Conservation (phyloP, 2,888 invertebrate genomes). For the Euplexia lucipara region DNA sequence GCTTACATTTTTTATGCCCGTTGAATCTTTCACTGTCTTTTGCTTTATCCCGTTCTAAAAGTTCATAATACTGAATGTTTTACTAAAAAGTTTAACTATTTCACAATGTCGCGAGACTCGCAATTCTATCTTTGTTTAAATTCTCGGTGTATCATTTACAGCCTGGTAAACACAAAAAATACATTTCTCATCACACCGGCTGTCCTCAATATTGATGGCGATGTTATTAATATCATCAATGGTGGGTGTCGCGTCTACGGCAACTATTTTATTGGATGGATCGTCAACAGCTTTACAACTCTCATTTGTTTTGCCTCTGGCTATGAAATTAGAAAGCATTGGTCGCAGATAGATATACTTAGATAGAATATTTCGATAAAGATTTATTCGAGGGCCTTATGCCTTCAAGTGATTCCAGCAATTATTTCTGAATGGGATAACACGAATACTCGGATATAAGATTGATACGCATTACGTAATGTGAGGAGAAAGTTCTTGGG, state of each 20-base stretch:
- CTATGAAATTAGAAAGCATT: slow-evolving; percentile 88
- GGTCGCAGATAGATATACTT: slow-evolving; percentile 71
- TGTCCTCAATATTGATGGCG: slow-evolving; percentile 46
- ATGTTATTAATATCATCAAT: slow-evolving; percentile 38
- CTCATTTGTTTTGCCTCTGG: slow-evolving; percentile 85
- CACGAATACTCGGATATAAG: slow-evolving; percentile 69
- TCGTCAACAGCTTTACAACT: slow-evolving; percentile 81
- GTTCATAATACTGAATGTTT: too few relatives aligned
- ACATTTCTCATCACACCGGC: slow-evolving; percentile 25
- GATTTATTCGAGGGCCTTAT: slow-evolving; percentile 83
- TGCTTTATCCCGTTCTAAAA: too few relatives aligned
- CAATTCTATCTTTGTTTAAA: not conserved
- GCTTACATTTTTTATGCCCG: too few relatives aligned
- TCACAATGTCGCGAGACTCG: not conserved
- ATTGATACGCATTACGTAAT: slow-evolving; percentile 74
- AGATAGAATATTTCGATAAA: slow-evolving; percentile 83
- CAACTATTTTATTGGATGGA: slow-evolving; percentile 70
- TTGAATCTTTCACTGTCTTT: too few relatives aligned
- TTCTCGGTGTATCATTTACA: not conserved
- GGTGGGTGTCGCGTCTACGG: slow-evolving; percentile 58
- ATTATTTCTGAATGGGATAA: slow-evolving; percentile 74
- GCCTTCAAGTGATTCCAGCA: slow-evolving; percentile 75
- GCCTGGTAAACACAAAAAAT: not conserved
- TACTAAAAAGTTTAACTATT: too few relatives aligned
- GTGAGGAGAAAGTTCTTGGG: slow-evolving; percentile 77